phyloP scores from a whole-genome alignment of 2,888 invertebrate species.

The Trachelus tabidus region DNA sequence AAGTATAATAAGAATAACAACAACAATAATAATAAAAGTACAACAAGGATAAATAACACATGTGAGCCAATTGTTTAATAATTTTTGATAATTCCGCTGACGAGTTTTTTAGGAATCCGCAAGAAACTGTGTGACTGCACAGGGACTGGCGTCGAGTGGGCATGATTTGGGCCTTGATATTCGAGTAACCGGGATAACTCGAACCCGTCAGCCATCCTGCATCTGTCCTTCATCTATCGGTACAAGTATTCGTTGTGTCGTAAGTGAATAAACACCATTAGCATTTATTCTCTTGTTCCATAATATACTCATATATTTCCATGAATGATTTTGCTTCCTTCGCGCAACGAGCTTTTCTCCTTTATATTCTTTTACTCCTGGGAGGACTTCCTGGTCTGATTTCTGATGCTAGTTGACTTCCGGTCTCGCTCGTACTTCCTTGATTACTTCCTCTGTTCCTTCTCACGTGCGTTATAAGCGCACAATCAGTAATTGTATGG shows the following conservation, averaged over 20 bases:
- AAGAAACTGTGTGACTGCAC: background rate
- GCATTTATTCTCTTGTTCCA: background rate
- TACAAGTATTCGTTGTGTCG: background rate
- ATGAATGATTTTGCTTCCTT: slow-evolving; percentile 13
- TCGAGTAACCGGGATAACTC: background rate
- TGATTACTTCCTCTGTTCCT: background rate
- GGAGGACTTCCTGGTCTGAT: slow-evolving; percentile 22
- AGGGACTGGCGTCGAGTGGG: background rate
- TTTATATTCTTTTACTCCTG: background rate
- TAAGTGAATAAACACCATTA: background rate
- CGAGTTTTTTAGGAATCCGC: background rate
- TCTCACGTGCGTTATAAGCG: background rate
- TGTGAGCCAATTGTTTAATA: slow-evolving; percentile 15
- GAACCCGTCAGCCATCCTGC: background rate
- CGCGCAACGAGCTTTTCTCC: background rate
- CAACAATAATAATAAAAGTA: slow-evolving; percentile 10
- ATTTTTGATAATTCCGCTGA: slow-evolving; percentile 13
- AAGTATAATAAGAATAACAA: background rate
- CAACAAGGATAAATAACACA: slow-evolving; percentile 22
- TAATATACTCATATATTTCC: slow-evolving; percentile 4
- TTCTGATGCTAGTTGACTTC: background rate
- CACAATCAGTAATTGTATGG: slow-evolving; percentile 86
- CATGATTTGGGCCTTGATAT: background rate
- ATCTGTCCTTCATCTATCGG: background rate
- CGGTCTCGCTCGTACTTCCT: background rate